Percentiles rank a stretch among this genome's conserved stretches.
phyloP scores from a whole-genome alignment of 2,113 vertebrate species.

The Nothocercus julius region DNA sequence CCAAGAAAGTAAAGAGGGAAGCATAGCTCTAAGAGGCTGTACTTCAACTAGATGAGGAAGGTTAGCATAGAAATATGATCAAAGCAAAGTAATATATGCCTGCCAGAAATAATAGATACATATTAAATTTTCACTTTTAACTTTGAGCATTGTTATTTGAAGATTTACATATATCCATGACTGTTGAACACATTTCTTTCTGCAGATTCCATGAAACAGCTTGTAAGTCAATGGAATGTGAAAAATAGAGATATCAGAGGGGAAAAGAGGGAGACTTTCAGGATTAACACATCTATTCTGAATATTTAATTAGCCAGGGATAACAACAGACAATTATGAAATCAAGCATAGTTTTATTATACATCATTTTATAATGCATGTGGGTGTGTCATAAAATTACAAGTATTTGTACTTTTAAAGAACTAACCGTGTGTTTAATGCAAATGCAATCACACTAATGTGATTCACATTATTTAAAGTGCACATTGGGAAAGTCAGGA shows the following conservation, averaged over 20 bases:
- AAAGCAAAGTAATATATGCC: constrained; percentile 1
- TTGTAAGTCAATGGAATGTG: background rate
- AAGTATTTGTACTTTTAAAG: constrained; percentile 49
- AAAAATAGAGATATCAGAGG: background rate
- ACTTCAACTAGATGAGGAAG: constrained; percentile 10
- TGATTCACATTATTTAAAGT: constrained; percentile 45
- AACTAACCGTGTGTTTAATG: constrained; percentile 48
- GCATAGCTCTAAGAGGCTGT: background rate
- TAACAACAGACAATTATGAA: constrained; percentile 67
- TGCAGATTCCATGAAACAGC: background rate
- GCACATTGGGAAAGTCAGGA: background rate
- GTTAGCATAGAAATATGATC: constrained; percentile 34
- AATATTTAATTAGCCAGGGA: constrained; percentile 56
- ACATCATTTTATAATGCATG: constrained; percentile 61
- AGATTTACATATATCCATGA: background rate
- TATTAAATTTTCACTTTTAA: constrained; percentile 15
- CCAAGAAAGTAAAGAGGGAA: background rate
- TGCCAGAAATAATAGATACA: constrained; percentile 29
- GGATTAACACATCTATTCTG: background rate
- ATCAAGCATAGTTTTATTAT: constrained; percentile 48
- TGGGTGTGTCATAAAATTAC: constrained; percentile 38
- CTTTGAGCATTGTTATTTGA: background rate
- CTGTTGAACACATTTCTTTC: background rate
- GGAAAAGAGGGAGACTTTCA: background rate
- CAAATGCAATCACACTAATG: constrained; percentile 51